Evolutionary conservation across 2,113 vertebrate species (phyloP).

Genomic region (Ceuthmochares aereus): DNA sequence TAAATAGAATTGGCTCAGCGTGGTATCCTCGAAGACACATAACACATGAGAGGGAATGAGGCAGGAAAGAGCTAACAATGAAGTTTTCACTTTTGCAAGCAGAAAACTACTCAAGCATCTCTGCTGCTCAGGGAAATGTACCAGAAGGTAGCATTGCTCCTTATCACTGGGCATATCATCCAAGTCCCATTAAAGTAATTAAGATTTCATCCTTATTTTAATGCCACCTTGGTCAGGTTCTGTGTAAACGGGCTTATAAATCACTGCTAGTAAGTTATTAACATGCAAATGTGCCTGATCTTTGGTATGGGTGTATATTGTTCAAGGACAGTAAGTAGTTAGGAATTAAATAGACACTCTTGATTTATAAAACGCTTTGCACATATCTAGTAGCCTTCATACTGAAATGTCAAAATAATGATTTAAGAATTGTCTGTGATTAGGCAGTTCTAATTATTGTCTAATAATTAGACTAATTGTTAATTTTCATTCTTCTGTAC

Average conservation of each 20-base stretch:
- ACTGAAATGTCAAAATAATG: neutral
- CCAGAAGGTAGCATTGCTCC: neutral
- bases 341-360: neutral
- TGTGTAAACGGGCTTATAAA: neutral
- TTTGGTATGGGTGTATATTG: neutral
- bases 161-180: neutral
- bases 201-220: neutral
- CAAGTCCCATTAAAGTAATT: neutral
- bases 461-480: neutral
- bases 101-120: neutral
- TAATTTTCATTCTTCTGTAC: neutral
- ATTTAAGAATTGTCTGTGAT: neutral
- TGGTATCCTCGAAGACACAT: neutral
- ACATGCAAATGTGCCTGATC: neutral
- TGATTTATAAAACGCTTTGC: neutral
- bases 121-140: neutral
- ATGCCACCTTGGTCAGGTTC: neutral
- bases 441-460: neutral
- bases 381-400: neutral
- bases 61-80: neutral
- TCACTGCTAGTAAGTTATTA: neutral
- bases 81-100: neutral
- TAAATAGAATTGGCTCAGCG: slow-evolving; percentile 31
- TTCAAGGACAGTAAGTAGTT: neutral
- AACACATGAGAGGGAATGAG: neutral